Evolutionary conservation across 2,888 invertebrate species (phyloP).

Genomic region (Lasius platythorax): DNA sequence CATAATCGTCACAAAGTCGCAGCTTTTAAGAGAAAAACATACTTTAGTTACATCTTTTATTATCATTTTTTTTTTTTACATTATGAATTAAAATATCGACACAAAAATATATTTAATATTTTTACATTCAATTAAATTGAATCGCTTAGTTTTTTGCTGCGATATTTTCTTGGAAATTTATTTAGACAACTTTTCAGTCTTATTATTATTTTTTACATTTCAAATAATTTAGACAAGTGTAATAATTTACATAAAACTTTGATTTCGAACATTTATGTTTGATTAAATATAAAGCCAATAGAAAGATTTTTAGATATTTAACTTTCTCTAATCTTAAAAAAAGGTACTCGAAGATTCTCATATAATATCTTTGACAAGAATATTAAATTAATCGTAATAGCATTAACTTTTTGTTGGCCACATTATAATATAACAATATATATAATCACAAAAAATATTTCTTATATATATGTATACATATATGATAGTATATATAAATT

Average conservation of each 20-base stretch:
- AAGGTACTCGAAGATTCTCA: background rate
- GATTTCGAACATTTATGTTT: background rate
- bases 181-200: slow-evolving; percentile 10
- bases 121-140: slow-evolving; percentile 12
- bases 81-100: slow-evolving; percentile 11
- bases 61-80: background rate
- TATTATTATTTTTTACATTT: slow-evolving; percentile 11
- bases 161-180: slow-evolving; percentile 12
- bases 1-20: slow-evolving; percentile 31
- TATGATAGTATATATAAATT: background rate
- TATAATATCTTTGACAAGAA: slow-evolving; percentile 8
- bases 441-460: background rate
- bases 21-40: background rate
- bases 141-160: background rate
- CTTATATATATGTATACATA: background rate
- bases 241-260: slow-evolving; percentile 3
- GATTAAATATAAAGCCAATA: slow-evolving; percentile 1
- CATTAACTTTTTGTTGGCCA: slow-evolving; percentile 25
- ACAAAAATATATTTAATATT: background rate
- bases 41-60: slow-evolving; percentile 19
- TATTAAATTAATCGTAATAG: background rate
- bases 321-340: slow-evolving; percentile 18
- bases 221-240: background rate
- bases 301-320: slow-evolving; percentile 11
- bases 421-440: background rate